Evolutionary conservation across 2,113 vertebrate genomes (phyloP).

Genomic region (Rutilus rutilus): DNA sequence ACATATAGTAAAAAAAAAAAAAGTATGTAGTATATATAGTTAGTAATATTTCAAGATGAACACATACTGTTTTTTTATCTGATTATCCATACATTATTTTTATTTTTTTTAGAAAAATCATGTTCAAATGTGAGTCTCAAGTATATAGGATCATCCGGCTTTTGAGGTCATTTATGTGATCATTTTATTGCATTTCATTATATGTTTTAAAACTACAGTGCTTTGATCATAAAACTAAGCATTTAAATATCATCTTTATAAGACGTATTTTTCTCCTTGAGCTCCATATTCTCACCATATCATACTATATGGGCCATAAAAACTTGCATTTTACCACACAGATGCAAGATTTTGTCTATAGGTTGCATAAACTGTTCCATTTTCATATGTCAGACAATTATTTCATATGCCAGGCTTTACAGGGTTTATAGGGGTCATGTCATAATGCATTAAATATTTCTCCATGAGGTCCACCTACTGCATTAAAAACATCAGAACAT

Average conservation of each 20-base stretch:
- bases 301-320: too few relatives aligned
- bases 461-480: background rate
- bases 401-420: too few relatives aligned
- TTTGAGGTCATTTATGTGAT: background rate
- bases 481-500: background rate
- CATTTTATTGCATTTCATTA: too few relatives aligned
- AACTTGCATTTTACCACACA: too few relatives aligned
- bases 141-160: background rate
- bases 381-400: background rate
- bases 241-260: too few relatives aligned
- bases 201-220: too few relatives aligned
- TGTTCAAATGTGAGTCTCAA: background rate
- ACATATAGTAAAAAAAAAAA: too few relatives aligned
- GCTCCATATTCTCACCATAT: too few relatives aligned
- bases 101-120: too few relatives aligned
- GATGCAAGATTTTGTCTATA: too few relatives aligned
- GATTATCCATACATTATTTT: background rate
- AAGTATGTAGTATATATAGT: background rate
- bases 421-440: background rate
- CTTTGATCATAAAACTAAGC: too few relatives aligned
- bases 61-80: background rate
- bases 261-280: too few relatives aligned
- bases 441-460: background rate
- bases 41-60: background rate
- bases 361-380: background rate